Evolutionary conservation across 2,797 vertebrate species (phyloP).

Genomic region (Platyrinchus mystaceus): DNA sequence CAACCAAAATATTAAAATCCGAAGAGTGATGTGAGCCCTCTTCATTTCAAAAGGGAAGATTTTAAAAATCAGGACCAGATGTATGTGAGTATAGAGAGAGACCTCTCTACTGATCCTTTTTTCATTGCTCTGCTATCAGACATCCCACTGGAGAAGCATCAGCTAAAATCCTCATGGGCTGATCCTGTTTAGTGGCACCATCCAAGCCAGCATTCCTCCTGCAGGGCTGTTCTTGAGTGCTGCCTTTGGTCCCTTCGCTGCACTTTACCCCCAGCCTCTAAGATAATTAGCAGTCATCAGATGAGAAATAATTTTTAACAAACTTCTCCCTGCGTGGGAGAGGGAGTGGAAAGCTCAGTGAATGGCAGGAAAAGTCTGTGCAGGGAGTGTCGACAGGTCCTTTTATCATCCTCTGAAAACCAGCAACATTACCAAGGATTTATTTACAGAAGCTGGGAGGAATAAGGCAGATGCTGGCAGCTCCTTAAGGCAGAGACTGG

Average conservation of each 20-base stretch:
- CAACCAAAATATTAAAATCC: neutral
- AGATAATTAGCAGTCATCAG: slow-evolving; percentile 24
- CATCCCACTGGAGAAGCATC: neutral
- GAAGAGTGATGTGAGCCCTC: neutral
- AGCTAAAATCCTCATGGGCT: neutral
- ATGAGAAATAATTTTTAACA: slow-evolving; percentile 31
- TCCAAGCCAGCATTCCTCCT: neutral
- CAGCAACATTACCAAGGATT: neutral
- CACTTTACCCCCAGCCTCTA: neutral
- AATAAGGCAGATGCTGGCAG: slow-evolving; percentile 24
- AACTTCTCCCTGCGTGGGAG: neutral
- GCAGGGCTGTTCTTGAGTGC: neutral
- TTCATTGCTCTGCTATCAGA: neutral
- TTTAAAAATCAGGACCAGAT: neutral
- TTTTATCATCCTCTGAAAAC: neutral
- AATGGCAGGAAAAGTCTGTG: neutral
- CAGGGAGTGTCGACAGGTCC: neutral
- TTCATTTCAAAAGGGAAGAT: neutral
- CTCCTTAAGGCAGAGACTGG: neutral
- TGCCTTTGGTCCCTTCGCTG: neutral
- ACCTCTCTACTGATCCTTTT: neutral
- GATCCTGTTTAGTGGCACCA: neutral
- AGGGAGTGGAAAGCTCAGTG: neutral
- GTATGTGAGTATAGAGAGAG: neutral
- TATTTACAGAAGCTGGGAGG: slow-evolving; percentile 37